Base-by-base conservation (phyloP, 2,113 vertebrate species). In the Hepsetus odoe region DNA sequence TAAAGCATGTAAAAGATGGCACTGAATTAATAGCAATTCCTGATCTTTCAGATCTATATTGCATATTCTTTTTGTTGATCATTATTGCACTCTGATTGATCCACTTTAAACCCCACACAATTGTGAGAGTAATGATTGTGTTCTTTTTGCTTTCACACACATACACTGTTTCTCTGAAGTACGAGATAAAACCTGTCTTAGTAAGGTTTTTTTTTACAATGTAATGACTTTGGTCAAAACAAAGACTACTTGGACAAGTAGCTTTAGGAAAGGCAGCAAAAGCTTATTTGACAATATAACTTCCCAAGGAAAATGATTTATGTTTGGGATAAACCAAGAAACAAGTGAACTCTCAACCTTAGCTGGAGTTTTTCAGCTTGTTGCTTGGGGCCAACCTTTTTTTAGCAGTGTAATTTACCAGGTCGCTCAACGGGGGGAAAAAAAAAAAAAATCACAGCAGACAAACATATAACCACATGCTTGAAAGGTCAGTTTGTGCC, bases 81-180 rank as follows among this genome's bases (percentile, higher is more conserved):
- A 16, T 74, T 74, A 74, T 62, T 74, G 72, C 72, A 49, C 40
- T 35, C 40, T 62, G 6, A 49, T 33, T 51, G 44, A 64, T 9
- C 10, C 72, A 26, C 40, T 64, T 28, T 22, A 65, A 64, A 65
- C 28, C 1, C 30, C 32, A 0, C 53, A 72, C 33, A 18, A 40
- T 51, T 18, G 12, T 66, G 16, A 38, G 38, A 4, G 22, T 75
- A 35, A 53, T 18, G 0, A 30, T 40, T 53, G 59, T 49, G 26
- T 58, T 24, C n/a, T 8, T 42, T 33, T 6, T 42, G 18, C 11
- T 5, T 30, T n/a, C 8, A 40, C 32, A 72, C 26, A 20, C 71
- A 59, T 7, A 55, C 22, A n/a, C 9, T 22, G 11, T 55, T 10
- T 55, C 9, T 10, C 49, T 51, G 18, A 51, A 51, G 49, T 20